Conservation (phyloP, 2,888 invertebrate species). For the Stenurella melanura region DNA sequence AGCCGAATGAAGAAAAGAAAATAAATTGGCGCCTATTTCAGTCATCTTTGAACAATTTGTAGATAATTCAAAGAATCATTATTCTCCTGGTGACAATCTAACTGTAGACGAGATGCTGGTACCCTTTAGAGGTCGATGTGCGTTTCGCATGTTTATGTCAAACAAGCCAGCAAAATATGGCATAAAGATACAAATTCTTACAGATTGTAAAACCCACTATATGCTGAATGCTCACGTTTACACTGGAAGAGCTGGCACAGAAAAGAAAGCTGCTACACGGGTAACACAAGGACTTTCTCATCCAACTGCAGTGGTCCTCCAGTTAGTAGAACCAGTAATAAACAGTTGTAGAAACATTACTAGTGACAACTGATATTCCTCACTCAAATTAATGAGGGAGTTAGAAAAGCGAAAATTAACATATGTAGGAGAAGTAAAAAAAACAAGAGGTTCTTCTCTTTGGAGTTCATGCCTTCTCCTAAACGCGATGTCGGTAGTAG, state of each 20-base stretch:
- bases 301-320: no score
- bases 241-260: not conserved
- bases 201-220: constrained; percentile 5
- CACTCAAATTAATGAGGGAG: not conserved
- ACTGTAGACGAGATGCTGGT: constrained; percentile 9
- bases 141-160: not conserved
- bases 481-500: not conserved
- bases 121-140: no score
- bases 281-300: no score
- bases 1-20: no score
- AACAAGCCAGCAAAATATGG: constrained; percentile 13
- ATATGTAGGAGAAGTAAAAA: constrained; percentile 12
- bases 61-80: constrained; percentile 8
- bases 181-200: constrained; percentile 4
- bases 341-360: constrained; percentile 7
- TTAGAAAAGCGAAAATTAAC: constrained; percentile 12
- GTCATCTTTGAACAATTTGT: constrained; percentile 5
- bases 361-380: not conserved
- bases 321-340: constrained; percentile 8
- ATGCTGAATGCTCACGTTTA: constrained; percentile 10
- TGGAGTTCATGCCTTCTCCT: constrained; percentile 3
- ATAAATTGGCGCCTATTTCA: constrained; percentile 5
- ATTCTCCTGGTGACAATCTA: not conserved
- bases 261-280: no score
- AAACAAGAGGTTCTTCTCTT: constrained; percentile 11